Percentiles rank a stretch among this genome's conserved stretches.
phyloP scores from a whole-genome alignment of 2,888 invertebrate genomes.

The Metacarcinus magister region DNA sequence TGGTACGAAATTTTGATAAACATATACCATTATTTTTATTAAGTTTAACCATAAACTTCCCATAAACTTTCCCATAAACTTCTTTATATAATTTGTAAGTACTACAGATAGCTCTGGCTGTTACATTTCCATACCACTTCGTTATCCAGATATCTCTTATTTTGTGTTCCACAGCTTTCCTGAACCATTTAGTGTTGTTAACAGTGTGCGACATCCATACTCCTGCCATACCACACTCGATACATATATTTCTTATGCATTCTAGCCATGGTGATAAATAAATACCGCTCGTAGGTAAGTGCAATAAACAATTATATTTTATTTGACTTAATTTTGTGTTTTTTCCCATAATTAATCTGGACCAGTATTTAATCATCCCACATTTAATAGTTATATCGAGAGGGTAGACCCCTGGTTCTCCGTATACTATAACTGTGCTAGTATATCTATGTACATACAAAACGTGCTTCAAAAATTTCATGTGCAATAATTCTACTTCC shows the following conservation, averaged over 20 bases:
- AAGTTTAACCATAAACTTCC: not conserved
- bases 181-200: not conserved
- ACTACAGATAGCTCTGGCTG: not conserved
- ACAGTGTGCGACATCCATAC: not conserved
- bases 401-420: no score
- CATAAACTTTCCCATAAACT: not conserved
- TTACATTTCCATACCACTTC: slow-evolving; percentile 12
- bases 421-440: no score
- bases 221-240: not conserved
- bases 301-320: not conserved
- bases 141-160: slow-evolving; percentile 28
- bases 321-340: not conserved
- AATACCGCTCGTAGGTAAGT: not conserved
- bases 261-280: not conserved
- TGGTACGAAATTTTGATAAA: not conserved
- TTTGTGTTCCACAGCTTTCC: not conserved
- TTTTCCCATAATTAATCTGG: no score
- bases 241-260: not conserved
- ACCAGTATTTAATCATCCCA: no score
- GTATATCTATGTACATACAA: no score
- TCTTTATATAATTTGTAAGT: no score
- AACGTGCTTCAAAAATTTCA: no score
- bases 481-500: no score
- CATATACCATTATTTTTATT: not conserved
- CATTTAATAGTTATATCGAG: no score